Conservation (phyloP, 2,888 invertebrate genomes). For the Sceliomorpha sp. region DNA sequence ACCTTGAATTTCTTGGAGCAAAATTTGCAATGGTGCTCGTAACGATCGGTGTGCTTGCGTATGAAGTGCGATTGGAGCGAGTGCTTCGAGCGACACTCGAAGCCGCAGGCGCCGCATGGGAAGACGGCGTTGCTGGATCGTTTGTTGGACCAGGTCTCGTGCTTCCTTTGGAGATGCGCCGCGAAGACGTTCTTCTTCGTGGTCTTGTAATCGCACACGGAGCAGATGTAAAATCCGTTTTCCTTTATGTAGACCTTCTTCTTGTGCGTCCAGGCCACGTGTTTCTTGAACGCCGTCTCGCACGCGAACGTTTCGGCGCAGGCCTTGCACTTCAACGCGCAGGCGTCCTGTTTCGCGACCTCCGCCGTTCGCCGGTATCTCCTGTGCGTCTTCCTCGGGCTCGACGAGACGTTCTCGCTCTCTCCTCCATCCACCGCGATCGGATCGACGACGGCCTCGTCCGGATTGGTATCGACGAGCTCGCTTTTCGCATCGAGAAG, state of each 20-base stretch:
- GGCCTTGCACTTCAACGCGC: slow-evolving; percentile 68
- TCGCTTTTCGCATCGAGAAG: slow-evolving; percentile 21
- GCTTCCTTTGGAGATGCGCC: slow-evolving; percentile 72
- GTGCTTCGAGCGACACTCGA: slow-evolving; percentile 76
- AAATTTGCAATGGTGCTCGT: slow-evolving; percentile 74
- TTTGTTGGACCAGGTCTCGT: slow-evolving; percentile 72
- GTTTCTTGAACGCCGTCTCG: slow-evolving; percentile 70
- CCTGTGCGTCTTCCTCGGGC: background rate
- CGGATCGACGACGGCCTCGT: slow-evolving; percentile 9
- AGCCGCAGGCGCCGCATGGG: slow-evolving; percentile 74
- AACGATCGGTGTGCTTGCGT: slow-evolving; percentile 76
- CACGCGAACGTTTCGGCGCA: slow-evolving; percentile 73
- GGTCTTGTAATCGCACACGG: slow-evolving; percentile 75
- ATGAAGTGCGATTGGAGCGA: slow-evolving; percentile 78
- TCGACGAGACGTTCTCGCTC: background rate
- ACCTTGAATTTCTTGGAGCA: slow-evolving; percentile 77
- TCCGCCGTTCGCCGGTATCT: slow-evolving; percentile 16
- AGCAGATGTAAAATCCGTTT: slow-evolving; percentile 73
- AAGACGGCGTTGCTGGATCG: slow-evolving; percentile 63
- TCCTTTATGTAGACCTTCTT: slow-evolving; percentile 75
- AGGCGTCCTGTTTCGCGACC: background rate
- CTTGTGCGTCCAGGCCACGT: slow-evolving; percentile 77
- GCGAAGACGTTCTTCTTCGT: slow-evolving; percentile 71
- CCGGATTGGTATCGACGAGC: slow-evolving; percentile 1
- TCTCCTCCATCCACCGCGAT: slow-evolving; percentile 3